A percentile compares a stretch with the other conserved stretches of the same genome.
These are phyloP conservation scores for Pelobates cultripes DNA, from an alignment of 2,797 vertebrate species.

Conservation along the genomic window DNA sequence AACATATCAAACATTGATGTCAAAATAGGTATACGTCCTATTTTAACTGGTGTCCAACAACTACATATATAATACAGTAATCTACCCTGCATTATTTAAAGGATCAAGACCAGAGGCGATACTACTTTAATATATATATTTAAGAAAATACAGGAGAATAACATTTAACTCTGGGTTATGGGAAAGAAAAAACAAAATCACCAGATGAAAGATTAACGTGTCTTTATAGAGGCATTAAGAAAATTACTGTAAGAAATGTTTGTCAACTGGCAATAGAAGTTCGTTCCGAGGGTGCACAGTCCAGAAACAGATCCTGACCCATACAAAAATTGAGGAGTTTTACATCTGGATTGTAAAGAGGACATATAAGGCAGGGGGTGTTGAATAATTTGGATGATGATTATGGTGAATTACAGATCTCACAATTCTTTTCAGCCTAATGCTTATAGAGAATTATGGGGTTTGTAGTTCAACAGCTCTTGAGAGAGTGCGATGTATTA, in stretches of 20 bases:
- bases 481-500: too few species aligned
- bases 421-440: too few species aligned
- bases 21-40: neutral
- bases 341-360: neutral
- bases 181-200: neutral
- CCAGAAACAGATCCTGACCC: neutral
- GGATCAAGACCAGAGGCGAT: conserved; percentile 1
- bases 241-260: neutral
- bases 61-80: conserved; percentile 4
- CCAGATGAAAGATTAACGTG: neutral
- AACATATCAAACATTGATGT: conserved; percentile 1
- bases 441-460: too few species aligned
- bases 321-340: neutral
- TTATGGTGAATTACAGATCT: too few species aligned
- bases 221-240: neutral
- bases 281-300: neutral
- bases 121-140: conserved; percentile 1
- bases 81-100: neutral
- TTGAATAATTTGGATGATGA: too few species aligned
- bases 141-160: conserved; percentile 7
- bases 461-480: too few species aligned
- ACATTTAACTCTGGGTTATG: neutral
- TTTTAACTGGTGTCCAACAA: neutral
- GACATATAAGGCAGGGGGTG: neutral
- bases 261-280: neutral